Evolutionary conservation across 1,140 invertebrate species (phyloP), one percentile per base, ranked within the genome.

Genomic region (Magallana angulata): DNA sequence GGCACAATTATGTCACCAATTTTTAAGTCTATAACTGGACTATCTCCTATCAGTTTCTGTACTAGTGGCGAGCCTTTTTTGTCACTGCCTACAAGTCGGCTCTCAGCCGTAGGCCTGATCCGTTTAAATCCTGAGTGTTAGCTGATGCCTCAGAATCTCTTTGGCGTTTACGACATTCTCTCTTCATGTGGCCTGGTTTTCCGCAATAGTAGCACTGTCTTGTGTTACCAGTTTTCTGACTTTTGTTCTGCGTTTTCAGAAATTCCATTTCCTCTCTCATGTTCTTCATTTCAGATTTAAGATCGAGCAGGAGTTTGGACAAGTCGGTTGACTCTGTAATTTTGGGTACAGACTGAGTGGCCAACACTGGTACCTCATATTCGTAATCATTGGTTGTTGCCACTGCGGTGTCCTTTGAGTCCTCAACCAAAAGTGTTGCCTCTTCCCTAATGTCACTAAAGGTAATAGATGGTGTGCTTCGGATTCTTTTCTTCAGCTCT

Each of bases 401-500:
- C 24, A 11, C 30, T 30, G 14, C 24, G 71, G 71, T 80, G 24
- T 80, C 30, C 30, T 80, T 24, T 14, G 30, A 24, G 24, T 80
- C 71, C 24, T 80, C 14, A 30, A 14, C 30, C 9, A 80, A 24
- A 11, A 80, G 24, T n/a, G 30, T 58, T 84, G 82, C 82, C 57
- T 84, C 82, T 60, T 84, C 82, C 16, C 82, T 7, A 9, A 84
- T 4, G 16, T 85, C 60, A 62, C n/a, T 62, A 68, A 85, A 85
- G n/a, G 84, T 12, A 16, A 85, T 18, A 14, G n/a, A 7, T 60
- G 9, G 68, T 85, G 58, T 36, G 24, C 24, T 62, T 18, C 84
- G 58, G 58, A 85, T 64, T 36, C 14, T 64, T 57, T 64, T 85
- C 36, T 64, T 85, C n/a, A 85, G 84, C 14, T 85, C 84, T 48